Evolutionary conservation across 2,888 invertebrate species (phyloP).

Genomic region (Neria commutata): DNA sequence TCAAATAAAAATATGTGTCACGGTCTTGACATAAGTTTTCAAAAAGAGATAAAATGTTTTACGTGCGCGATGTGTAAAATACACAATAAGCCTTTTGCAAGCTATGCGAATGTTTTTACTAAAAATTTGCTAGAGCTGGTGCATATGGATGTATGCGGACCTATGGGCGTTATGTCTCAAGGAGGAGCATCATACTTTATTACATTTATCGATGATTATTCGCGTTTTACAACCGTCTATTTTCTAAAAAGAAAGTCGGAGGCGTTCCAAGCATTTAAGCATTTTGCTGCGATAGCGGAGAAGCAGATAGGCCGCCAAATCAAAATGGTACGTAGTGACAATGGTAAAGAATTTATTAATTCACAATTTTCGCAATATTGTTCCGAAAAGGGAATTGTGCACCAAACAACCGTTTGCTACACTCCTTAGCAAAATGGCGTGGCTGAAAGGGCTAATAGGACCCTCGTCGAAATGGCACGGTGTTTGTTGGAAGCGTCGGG

Average conservation of each 20-base stretch:
- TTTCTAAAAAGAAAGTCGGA: slow-evolving; percentile 27
- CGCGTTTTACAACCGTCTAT: slow-evolving; percentile 10
- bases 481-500: slow-evolving; percentile 26
- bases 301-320: not conserved
- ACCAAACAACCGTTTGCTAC: slow-evolving; percentile 27
- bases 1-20: too few species aligned
- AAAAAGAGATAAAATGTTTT: slow-evolving; percentile 11
- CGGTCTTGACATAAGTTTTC: too few species aligned
- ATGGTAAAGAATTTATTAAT: slow-evolving; percentile 11
- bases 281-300: too few species aligned
- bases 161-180: slow-evolving; percentile 14
- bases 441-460: slow-evolving; percentile 32
- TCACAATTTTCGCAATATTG: slow-evolving; percentile 24
- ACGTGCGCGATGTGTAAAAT: slow-evolving; percentile 13
- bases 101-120: slow-evolving; percentile 1
- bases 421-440: slow-evolving; percentile 35
- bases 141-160: slow-evolving; percentile 18
- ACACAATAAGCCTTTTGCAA: slow-evolving; percentile 7
- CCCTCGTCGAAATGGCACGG: slow-evolving; percentile 32
- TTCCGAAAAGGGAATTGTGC: slow-evolving; percentile 26
- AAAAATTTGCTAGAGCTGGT: too few species aligned
- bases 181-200: slow-evolving; percentile 19
- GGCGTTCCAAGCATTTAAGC: slow-evolving; percentile 16
- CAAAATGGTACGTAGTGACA: slow-evolving; percentile 13
- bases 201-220: slow-evolving; percentile 20